Evolutionary conservation across 1,140 invertebrate species (phyloP), one percentile per base, ranked within the genome.

Genomic region (Papilio helenus): DNA sequence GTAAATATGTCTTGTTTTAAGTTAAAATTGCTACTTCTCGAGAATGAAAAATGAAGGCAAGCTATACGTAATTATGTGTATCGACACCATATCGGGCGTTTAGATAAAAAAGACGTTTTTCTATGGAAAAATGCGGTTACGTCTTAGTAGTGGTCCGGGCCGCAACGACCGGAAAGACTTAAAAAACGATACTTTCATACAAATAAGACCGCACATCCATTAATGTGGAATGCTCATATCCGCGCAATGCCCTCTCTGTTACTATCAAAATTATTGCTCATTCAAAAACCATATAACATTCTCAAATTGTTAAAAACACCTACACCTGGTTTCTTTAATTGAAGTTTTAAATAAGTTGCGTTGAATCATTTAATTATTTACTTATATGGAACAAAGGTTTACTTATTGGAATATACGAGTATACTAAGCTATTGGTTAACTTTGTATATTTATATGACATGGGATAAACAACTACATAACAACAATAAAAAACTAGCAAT

Each of bases 71-170:
- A 77, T 77, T 77, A 65, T 77, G 51, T 23, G 51, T 77, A 77
- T 42, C 55, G 76, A 39, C 20, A 44, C 76, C 76, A 77, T 77
- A 77, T 65, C 51, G 18, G 55, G 76, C 1, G 55, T 77, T 77
- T 77, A 55, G 55, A 42, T 58, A 65, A 61, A 77, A 76, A 74
- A 74, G 58, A 20, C 61, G 51, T 77, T 77, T 77, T 77, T 77
- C 76, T 61, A 77, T 61, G 20, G 76, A 77, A 77, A 76, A 77
- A 77, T 77, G 76, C 76, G 76, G 76, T 77, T 77, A 42, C 39
- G 76, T 77, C 76, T 58, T 39, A 61, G 74, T 61, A 39, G 76
- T 77, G 18, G 51, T 58, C 51, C 76, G 39, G 34, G 18, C 76
- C 51, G 76, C 76, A 44, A 61, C 51, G 76, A 42, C 76, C 76